phyloP scores from a whole-genome alignment of 2,888 invertebrate genomes.

The Crossocerus cetratus region DNA sequence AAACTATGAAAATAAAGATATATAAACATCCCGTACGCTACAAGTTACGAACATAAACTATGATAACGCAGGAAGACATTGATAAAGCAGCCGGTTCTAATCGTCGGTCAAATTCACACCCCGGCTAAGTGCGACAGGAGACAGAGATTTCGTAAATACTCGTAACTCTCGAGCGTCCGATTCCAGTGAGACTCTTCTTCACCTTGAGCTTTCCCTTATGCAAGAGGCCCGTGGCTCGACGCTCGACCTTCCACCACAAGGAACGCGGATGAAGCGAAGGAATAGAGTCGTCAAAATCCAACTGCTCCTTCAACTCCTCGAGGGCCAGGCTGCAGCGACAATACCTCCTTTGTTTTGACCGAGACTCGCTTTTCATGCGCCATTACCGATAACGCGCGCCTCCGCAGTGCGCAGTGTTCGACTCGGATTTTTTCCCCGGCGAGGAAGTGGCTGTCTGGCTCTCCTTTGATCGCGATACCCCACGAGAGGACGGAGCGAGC shows the following conservation, averaged over 20 bases:
- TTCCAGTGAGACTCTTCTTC: not conserved
- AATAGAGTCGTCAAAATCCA: conserved; percentile 49
- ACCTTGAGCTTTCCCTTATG: not conserved
- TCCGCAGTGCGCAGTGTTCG: not conserved
- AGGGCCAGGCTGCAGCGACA: conserved; percentile 35
- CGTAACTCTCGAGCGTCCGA: not conserved
- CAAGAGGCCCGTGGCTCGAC: not conserved
- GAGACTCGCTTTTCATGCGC: conserved; percentile 35
- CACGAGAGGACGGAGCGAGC: not conserved
- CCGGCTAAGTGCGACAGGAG: not conserved
- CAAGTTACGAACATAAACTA: too few relatives aligned
- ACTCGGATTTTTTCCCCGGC: conserved; percentile 31
- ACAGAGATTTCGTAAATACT: not conserved
- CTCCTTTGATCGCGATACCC: conserved; percentile 1
- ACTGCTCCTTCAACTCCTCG: conserved; percentile 38
- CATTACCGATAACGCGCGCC: conserved; percentile 46
- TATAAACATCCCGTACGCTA: too few relatives aligned
- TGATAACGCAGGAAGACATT: too few relatives aligned
- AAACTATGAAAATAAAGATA: too few relatives aligned
- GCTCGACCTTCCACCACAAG: not conserved
- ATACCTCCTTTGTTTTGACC: conserved; percentile 54
- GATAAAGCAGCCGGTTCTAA: not conserved
- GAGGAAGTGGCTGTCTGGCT: conserved; percentile 34
- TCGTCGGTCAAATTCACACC: not conserved
- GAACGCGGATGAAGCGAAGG: conserved; percentile 20